Base-by-base conservation (phyloP, 2,113 vertebrate genomes). In the Nerophis ophidion region DNA sequence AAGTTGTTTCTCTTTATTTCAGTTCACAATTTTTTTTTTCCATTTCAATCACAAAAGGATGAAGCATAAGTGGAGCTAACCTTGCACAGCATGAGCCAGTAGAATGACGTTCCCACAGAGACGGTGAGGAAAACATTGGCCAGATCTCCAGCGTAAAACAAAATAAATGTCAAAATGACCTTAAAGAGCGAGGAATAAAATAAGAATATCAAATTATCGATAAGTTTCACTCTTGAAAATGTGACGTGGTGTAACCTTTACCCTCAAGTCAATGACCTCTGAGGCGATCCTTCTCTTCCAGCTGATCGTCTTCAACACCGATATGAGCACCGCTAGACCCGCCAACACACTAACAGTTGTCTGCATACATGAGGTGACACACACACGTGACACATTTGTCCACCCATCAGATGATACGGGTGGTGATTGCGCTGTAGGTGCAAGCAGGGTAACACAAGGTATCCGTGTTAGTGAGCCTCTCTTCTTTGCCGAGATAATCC, bases 21-120 rank as follows among this genome's bases (percentile, higher is more conserved):
- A 26, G 26, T 26, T 26, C 26, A 26, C 26, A 26, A n/a, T n/a
- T n/a, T n/a, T n/a, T 26, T 26, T 2, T 26, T 26, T 26, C 26
- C 26, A 26, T 4, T 4, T 4, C 26, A 26, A 26, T 26, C 26
- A 26, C 26, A 26, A 26, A 44, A 44, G 40, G 40, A 44, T 44
- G 40, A 12, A 44, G 40, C 40, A 12, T 44, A n/a, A 38, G 16
- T 38, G 34, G 40, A 38, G 53, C 16, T 38, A 79, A 98, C 96
- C 91, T 99, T 98, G 79, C 93, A 97, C 72, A 98, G 95, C 76
- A 96, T 91, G 63, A 99, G 93, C 95, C 96, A 98, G 67, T 98
- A 98, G 74, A 98, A 89, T 50, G 94, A 96, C 42, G 91, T 96
- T 84, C 94, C 96, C 72, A 93, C 78, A 8, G 94, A 93, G 86